These are phyloP conservation scores for Pseudonaja textilis DNA, from an alignment of 2,113 vertebrate species.

Conservation along the genomic window DNA sequence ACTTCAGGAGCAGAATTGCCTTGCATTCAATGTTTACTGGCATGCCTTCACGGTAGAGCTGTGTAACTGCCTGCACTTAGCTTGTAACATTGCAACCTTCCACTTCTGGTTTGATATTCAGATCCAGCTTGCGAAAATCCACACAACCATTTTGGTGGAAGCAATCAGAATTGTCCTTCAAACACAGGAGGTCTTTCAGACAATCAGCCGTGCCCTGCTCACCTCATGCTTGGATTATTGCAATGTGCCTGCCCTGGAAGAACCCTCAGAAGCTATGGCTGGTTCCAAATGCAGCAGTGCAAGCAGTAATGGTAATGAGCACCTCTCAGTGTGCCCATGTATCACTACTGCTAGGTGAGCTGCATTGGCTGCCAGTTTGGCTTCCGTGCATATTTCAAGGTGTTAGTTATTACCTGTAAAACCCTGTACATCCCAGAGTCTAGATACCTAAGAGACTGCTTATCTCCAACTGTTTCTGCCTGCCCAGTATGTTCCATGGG, in stretches of 20 bases:
- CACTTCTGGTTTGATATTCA: neutral
- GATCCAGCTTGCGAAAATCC: neutral
- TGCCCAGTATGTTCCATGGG: neutral
- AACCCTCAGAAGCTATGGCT: neutral
- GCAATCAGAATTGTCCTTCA: neutral
- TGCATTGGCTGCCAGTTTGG: neutral
- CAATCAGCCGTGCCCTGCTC: neutral
- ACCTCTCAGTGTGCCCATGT: neutral
- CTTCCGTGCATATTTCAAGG: neutral
- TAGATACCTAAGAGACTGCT: neutral
- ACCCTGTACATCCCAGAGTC: neutral
- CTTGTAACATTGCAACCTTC: neutral
- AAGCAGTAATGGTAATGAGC: neutral
- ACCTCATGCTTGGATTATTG: neutral
- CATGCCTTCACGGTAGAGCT: neutral
- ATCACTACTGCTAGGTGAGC: neutral
- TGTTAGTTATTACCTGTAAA: neutral
- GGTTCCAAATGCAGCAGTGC: neutral
- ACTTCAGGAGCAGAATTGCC: neutral
- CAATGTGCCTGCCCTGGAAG: neutral
- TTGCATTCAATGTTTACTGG: neutral
- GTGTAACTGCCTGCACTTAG: neutral
- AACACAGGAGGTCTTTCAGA: neutral
- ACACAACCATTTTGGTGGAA: neutral
- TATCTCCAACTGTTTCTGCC: neutral